Conservation (phyloP, 2,888 invertebrate genomes). For the Ecliptopera silaceata region DNA sequence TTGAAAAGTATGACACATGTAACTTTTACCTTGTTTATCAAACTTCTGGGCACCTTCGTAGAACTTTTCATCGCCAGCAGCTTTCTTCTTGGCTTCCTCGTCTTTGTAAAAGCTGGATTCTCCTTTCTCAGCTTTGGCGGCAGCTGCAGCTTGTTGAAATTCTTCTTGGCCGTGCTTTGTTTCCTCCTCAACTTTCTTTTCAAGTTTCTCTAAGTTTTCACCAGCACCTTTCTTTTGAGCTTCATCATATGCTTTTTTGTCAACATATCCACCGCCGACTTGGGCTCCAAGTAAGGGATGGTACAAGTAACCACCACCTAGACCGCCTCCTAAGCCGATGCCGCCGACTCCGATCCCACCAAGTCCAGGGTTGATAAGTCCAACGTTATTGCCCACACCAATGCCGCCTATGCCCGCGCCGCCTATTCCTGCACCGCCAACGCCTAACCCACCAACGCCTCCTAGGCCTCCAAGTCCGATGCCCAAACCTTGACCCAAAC, state of each 20-base stretch:
- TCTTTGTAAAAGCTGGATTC: constrained; percentile 80
- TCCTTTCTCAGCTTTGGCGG: constrained; percentile 81
- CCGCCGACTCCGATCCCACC: constrained; percentile 65
- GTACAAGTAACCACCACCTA: constrained; percentile 64
- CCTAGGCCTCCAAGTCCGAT: constrained; percentile 47
- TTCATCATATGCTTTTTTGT: constrained; percentile 81
- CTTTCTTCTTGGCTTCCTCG: constrained; percentile 83
- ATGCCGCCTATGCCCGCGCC: constrained; percentile 48
- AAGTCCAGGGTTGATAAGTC: constrained; percentile 60
- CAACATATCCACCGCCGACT: constrained; percentile 75
- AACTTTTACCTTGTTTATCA: constrained; percentile 79
- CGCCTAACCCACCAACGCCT: constrained; percentile 48
- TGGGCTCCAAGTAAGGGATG: constrained; percentile 69
- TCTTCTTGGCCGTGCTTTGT: constrained; percentile 83
- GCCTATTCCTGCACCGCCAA: constrained; percentile 50
- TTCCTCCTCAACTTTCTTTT: constrained; percentile 81
- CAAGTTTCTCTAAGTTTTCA: constrained; percentile 78
- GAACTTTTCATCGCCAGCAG: constrained; percentile 82
- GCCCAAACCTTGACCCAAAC: constrained; percentile 43
- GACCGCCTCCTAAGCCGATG: constrained; percentile 47
- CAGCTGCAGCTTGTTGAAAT: constrained; percentile 79
- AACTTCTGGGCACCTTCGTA: constrained; percentile 83
- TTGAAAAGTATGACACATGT: neutral
- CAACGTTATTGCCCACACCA: constrained; percentile 45
- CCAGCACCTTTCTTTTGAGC: constrained; percentile 83